phyloP scores from a whole-genome alignment of 2,797 vertebrate species.

The Geotrypetes seraphini region DNA sequence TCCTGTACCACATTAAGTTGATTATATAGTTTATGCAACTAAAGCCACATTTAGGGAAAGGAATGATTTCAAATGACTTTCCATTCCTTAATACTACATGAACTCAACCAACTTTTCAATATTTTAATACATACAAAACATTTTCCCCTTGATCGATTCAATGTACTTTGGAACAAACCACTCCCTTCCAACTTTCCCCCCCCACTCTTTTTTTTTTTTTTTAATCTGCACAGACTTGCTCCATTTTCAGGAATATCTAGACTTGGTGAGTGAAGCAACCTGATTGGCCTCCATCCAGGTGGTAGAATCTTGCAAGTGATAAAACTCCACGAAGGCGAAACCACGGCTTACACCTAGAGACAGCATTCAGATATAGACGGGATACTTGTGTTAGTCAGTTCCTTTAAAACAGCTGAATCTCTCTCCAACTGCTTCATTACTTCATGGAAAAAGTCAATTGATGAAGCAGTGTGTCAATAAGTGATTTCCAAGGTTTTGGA shows the following conservation, averaged over 20 bases:
- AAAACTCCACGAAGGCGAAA: constrained; percentile 99
- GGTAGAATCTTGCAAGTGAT: constrained; percentile 99
- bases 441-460: constrained; percentile 77
- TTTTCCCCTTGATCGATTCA: constrained; percentile 36
- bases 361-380: constrained; percentile 99
- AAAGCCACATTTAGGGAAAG: too few relatives aligned
- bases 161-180: constrained; percentile 54
- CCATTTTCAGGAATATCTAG: constrained; percentile 87
- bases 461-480: constrained; percentile 77
- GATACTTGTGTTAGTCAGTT: constrained; percentile 99
- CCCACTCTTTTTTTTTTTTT: constrained; percentile 43
- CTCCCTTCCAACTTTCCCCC: constrained; percentile 52
- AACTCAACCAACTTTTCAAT: too few relatives aligned
- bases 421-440: constrained; percentile 96
- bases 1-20: too few relatives aligned
- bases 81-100: too few relatives aligned
- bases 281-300: constrained; percentile 99
- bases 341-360: constrained; percentile 99
- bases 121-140: constrained; percentile 71
- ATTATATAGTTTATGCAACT: too few relatives aligned
- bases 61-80: too few relatives aligned
- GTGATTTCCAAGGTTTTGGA: constrained; percentile 72
- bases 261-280: constrained; percentile 99
- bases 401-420: constrained; percentile 96
- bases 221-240: constrained; percentile 72